These are phyloP conservation scores for Odocoileus virginianus DNA, from an alignment of 2,113 vertebrate species.

Conservation along the genomic window DNA sequence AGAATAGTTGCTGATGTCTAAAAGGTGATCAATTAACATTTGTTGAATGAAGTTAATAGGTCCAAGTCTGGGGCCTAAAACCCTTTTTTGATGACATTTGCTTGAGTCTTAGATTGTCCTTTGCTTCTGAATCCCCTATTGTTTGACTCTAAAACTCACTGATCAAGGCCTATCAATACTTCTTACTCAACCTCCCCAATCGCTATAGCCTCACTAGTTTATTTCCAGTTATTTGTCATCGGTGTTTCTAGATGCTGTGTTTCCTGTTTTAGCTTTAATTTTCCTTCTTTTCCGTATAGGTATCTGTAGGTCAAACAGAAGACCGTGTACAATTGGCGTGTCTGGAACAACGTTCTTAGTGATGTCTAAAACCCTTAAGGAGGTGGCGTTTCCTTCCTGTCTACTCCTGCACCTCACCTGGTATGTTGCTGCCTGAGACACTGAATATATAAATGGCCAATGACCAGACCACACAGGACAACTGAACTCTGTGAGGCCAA, in stretches of 20 bases:
- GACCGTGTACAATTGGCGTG: neutral
- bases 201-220: neutral
- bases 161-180: neutral
- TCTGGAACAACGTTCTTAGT: neutral
- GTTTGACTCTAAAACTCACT: neutral
- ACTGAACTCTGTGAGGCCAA: neutral
- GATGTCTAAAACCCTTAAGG: neutral
- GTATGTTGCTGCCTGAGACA: neutral
- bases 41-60: neutral
- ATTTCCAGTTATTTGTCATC: neutral
- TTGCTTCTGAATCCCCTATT: neutral
- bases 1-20: neutral
- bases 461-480: neutral
- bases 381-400: neutral
- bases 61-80: neutral
- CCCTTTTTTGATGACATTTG: neutral
- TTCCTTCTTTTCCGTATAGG: neutral
- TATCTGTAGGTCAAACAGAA: neutral
- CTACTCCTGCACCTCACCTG: neutral
- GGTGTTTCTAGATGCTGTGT: neutral
- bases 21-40: neutral
- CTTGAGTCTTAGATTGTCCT: neutral
- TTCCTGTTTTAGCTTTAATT: neutral
- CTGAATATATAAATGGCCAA: neutral
- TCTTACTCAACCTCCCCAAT: neutral